Evolutionary conservation across 2,113 vertebrate species (phyloP).

Genomic region (Malaclemys terrapin): DNA sequence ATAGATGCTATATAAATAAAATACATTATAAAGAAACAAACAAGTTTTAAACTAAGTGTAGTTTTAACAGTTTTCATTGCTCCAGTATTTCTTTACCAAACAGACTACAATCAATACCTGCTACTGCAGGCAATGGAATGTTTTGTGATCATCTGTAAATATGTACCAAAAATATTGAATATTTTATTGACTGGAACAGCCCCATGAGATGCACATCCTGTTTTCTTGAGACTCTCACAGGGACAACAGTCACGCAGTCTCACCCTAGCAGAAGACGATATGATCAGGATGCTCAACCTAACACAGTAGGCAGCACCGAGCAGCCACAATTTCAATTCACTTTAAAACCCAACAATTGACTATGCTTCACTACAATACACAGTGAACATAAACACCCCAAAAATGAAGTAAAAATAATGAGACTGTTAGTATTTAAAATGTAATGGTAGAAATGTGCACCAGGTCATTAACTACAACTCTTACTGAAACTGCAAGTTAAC

Average conservation of each 20-base stretch:
- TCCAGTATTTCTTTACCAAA: background rate
- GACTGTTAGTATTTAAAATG: background rate
- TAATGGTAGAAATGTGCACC: background rate
- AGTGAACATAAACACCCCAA: background rate
- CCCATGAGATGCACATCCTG: background rate
- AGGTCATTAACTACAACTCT: background rate
- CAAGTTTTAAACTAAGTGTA: background rate
- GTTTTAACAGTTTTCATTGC: background rate
- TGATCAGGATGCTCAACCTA: background rate
- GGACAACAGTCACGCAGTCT: background rate
- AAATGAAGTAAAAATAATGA: background rate
- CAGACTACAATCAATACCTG: background rate
- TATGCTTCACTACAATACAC: background rate
- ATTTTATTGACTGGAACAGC: background rate
- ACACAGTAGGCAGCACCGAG: background rate
- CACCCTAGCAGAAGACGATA: rapidly evolving
- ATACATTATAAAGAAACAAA: background rate
- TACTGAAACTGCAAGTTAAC: background rate
- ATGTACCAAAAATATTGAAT: background rate
- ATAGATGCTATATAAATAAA: background rate
- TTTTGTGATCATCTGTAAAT: background rate
- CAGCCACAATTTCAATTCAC: background rate
- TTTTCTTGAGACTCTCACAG: background rate
- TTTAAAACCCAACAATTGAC: background rate
- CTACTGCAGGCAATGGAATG: background rate